These are phyloP conservation scores for Spodoptera frugiperda DNA, from an alignment of 1,140 invertebrate genomes.

Conservation along the genomic window DNA sequence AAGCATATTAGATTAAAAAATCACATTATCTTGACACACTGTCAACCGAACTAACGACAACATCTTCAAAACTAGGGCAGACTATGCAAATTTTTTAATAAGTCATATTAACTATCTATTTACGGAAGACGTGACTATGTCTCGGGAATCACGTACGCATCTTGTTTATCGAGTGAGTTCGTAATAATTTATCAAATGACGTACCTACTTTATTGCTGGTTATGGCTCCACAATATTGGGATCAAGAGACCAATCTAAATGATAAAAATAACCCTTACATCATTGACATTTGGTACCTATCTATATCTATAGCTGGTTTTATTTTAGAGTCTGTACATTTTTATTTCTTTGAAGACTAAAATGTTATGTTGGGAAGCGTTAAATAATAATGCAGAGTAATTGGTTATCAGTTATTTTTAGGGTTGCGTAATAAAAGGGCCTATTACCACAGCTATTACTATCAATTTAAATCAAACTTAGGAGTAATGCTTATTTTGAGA, in stretches of 20 bases:
- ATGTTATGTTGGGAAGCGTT: neutral
- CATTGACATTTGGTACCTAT: neutral
- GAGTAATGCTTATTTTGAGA: no score
- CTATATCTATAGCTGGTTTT: neutral
- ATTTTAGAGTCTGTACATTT: neutral
- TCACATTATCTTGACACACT: neutral
- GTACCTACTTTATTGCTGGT: constrained; percentile 15
- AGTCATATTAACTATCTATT: neutral
- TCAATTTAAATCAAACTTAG: no score
- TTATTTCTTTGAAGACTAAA: neutral
- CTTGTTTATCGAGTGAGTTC: constrained; percentile 58
- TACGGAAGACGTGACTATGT: constrained; percentile 44
- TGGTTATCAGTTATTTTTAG: no score
- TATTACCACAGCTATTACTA: no score
- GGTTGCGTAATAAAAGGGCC: no score
- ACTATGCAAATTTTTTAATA: neutral
- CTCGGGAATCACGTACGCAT: constrained; percentile 67
- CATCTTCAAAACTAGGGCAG: neutral
- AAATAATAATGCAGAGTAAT: no score
- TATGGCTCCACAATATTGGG: constrained; percentile 12
- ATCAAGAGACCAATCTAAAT: constrained; percentile 32
- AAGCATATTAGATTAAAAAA: no score
- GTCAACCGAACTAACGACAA: neutral
- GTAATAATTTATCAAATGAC: constrained; percentile 30
- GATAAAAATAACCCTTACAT: constrained; percentile 32